Base-by-base conservation (phyloP, 2,888 invertebrate genomes). In the Brenthis hecate region DNA sequence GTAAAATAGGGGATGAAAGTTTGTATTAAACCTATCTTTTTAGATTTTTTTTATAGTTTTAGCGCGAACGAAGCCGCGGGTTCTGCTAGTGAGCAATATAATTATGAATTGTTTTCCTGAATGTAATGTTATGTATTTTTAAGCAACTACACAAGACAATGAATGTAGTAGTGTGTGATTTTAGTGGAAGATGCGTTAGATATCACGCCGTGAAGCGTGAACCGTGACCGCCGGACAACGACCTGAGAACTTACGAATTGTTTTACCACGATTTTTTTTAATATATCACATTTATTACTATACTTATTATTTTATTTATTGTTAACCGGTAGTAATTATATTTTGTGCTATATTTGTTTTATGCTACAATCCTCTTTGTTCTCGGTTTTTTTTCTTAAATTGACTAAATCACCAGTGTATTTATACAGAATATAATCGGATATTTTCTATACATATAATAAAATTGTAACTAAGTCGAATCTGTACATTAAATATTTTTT, bases 141-240 rank as follows among this genome's bases (percentile, higher is more conserved):
- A 62, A 62, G 62, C 51, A 62, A 53, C 53, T 51, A 53, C 62
- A 62, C 36, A 62, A 67, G 50, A 36, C 55, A 56, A 62, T 54
- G 54, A 64, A 58, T 68, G 57, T 48, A 58, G 53, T 48, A 58
- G 56, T 56, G 62, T 68, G 63, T 58, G 70, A 72, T 75, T 72
- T 73, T 68, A 65, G 71, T 66, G 68, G 70, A 68, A 72, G 68
- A 71, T 70, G 65, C 67, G 73, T 73, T 71, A 71, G 73, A 76
- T 77, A 77, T 74, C 70, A 61, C 50, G 68, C 65, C 66, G 71
- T 73, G 76, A 73, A 74, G 76, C 77, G 76, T 77, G 75, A 76
- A 78, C 77, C 78, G 76, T 78, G 76, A 79, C 80, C 71, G 66
- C 48, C 65, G 77, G 72, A 76, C 77, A 74, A 71, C 75, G 77